A percentile compares a stretch with the other conserved stretches of the same genome.
Evolutionary conservation across 2,888 invertebrate genomes (phyloP).

Genomic region (Watsonalla binaria): DNA sequence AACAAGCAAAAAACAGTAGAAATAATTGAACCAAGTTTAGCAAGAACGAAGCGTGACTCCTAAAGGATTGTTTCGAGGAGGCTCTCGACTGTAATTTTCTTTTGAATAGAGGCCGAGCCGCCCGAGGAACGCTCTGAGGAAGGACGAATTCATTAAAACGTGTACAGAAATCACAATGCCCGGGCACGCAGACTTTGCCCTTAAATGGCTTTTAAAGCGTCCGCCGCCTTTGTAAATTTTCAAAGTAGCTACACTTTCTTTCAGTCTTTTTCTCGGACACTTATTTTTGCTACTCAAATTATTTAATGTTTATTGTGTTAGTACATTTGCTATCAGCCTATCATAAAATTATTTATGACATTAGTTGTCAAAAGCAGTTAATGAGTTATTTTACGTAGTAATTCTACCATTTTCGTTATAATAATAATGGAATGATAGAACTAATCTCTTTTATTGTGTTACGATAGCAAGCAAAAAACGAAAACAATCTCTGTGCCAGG

Average conservation of each 20-base stretch:
- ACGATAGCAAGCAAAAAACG: background rate
- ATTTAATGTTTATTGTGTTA: background rate
- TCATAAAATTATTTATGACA: too few relatives aligned
- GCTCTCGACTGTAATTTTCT: slow-evolving; percentile 70
- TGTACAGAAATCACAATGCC: slow-evolving; percentile 67
- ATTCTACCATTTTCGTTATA: too few relatives aligned
- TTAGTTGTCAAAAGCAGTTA: too few relatives aligned
- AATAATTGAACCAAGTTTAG: slow-evolving; percentile 72
- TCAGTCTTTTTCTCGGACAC: slow-evolving; percentile 11
- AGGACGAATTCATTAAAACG: slow-evolving; percentile 71
- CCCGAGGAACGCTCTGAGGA: slow-evolving; percentile 54
- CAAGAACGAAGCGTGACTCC: slow-evolving; percentile 67
- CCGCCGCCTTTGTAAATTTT: slow-evolving; percentile 29
- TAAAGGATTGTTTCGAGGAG: slow-evolving; percentile 71
- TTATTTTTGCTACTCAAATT: slow-evolving; percentile 2
- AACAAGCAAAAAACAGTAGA: slow-evolving; percentile 58
- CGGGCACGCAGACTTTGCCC: slow-evolving; percentile 44
- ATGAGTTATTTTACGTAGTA: too few relatives aligned
- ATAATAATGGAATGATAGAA: too few relatives aligned
- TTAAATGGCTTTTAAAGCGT: slow-evolving; percentile 51
- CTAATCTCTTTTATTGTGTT: too few relatives aligned
- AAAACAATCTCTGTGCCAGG: background rate
- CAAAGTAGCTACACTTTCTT: slow-evolving; percentile 15
- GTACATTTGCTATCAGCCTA: too few relatives aligned
- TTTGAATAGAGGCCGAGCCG: slow-evolving; percentile 64